Base-by-base conservation (phyloP, 2,888 invertebrate genomes). In the Crepidodera aurea region DNA sequence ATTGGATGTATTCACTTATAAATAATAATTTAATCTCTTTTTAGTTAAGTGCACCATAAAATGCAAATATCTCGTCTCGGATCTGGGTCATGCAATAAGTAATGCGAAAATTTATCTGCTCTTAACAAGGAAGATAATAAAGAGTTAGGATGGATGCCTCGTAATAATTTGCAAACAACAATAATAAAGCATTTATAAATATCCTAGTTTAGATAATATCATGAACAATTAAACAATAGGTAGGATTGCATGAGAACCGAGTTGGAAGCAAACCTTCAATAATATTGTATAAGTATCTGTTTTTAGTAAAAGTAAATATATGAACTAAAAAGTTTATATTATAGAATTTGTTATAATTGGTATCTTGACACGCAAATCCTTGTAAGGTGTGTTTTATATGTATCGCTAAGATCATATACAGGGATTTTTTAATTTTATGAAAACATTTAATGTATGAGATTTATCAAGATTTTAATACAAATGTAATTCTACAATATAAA, bases 151-250 rank as follows among this genome's bases (percentile, higher is more conserved):
- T 48, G 48, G 48, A 27, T 48, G 27, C 27, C 27, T 48, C 7
- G 48, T 48, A 48, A 48, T 48, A 48, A 48, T 29, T 48, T 29
- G 15, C 27, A 48, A 48, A 48, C 48, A 48, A 48, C 48, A 48
- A 48, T 48, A 48, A 48, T 48, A 48, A 48, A 48, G 48, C 48
- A 48, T 48, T 48, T 27, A 48, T 48, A 48, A 48, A 48, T 48
- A 48, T 48, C 29, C 12, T 48, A 48, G 15, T 25, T 48, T 27
- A 48, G 48, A 48, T 48, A 19, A 48, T 13, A 48, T 48, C 48
- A 16, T 16, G 16, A 27, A 48, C 48, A 48, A 48, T 48, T 48
- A 48, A 48, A 48, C 48, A 48, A 48, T 48, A 29, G 48, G 48
- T 16, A 27, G 48, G 16, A 48, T 48, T 29, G 48, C 15, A 48